These are phyloP conservation scores for Tursiops truncatus DNA, from an alignment of 2,113 vertebrate species.

Conservation along the genomic window DNA sequence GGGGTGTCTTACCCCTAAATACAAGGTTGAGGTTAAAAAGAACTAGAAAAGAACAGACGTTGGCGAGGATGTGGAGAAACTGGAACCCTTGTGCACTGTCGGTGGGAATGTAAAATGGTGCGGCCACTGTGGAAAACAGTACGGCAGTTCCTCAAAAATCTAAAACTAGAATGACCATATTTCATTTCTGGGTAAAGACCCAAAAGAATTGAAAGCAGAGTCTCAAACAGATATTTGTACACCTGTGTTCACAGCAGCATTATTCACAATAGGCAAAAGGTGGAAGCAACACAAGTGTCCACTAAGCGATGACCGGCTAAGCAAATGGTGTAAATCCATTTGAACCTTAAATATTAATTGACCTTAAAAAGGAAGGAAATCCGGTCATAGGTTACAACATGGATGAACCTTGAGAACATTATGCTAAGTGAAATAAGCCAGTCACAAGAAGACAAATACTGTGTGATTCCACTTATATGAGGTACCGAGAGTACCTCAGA, in stretches of 20 bases:
- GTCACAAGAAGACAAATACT: neutral
- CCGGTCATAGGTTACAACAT: accelerated
- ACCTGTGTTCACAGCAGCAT: neutral
- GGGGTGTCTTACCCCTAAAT: neutral
- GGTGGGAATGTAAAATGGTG: neutral
- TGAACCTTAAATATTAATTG: neutral
- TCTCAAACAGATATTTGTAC: too few species aligned
- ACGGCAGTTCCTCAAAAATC: neutral
- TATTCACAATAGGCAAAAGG: neutral
- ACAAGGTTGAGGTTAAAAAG: neutral
- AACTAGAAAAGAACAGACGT: neutral
- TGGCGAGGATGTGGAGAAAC: neutral
- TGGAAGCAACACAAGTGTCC: neutral
- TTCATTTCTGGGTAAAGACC: neutral
- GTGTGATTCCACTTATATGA: too few species aligned
- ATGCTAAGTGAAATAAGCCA: neutral
- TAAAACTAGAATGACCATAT: neutral
- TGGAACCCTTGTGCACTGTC: too few species aligned
- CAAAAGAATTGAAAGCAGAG: neutral
- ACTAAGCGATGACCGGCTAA: accelerated
- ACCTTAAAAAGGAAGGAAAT: neutral
- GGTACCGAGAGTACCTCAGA: neutral
- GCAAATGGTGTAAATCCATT: accelerated
- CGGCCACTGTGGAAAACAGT: neutral
- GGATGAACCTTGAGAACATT: neutral